A percentile compares a stretch with the other conserved stretches of the same genome.
Conservation (phyloP, 2,113 vertebrate genomes). For the Pseudopodoces humilis region DNA sequence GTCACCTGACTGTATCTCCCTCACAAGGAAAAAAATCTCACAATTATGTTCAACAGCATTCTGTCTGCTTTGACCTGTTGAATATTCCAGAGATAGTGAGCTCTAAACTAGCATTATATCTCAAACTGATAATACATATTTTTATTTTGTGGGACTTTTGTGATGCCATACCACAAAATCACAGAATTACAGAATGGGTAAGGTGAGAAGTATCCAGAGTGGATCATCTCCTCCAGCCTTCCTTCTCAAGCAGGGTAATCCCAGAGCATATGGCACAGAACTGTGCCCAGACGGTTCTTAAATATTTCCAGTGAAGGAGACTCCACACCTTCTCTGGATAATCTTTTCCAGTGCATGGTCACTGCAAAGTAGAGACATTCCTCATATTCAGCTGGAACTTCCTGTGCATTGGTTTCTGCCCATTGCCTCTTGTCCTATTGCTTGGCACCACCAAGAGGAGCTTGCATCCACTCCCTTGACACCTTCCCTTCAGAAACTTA, state of each 20-base stretch:
- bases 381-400: neutral
- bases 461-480: neutral
- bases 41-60: neutral
- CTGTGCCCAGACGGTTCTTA: rapidly evolving
- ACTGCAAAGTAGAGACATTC: neutral
- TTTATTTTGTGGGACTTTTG: neutral
- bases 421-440: neutral
- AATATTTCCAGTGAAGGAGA: neutral
- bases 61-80: neutral
- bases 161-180: neutral
- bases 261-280: neutral
- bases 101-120: neutral
- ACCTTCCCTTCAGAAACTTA: neutral
- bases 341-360: neutral
- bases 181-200: neutral
- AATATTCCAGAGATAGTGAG: neutral
- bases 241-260: neutral
- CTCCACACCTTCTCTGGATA: neutral
- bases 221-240: neutral
- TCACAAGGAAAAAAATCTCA: neutral
- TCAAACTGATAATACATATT: neutral
- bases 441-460: neutral
- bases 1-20: neutral
- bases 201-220: neutral
- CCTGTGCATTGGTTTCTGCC: neutral